Evolutionary conservation across 2,888 invertebrate genomes (phyloP).

Genomic region (Onchidella celtica): DNA sequence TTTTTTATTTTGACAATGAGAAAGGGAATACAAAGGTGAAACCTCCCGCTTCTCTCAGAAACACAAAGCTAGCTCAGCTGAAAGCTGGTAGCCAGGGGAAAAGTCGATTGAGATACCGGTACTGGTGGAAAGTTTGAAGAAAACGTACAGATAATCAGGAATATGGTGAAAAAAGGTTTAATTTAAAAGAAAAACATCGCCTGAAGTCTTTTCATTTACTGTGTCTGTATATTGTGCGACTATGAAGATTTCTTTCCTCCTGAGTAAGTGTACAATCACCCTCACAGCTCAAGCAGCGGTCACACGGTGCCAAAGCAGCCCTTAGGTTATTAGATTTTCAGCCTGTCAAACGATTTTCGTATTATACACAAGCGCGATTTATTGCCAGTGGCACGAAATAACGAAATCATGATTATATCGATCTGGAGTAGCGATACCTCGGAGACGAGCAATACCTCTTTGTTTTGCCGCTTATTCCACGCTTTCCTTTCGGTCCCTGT

Average conservation of each 20-base stretch:
- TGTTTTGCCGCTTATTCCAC: too few species aligned
- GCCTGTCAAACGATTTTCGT: conserved; percentile 23
- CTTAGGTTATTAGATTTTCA: conserved; percentile 3
- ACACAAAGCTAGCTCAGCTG: too few species aligned
- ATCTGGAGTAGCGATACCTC: background rate
- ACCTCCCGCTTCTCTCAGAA: too few species aligned
- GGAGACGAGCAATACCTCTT: background rate
- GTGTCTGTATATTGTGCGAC: background rate
- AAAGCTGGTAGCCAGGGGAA: too few species aligned
- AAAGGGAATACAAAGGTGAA: too few species aligned
- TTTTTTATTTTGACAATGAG: too few species aligned
- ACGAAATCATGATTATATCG: background rate
- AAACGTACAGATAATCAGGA: too few species aligned
- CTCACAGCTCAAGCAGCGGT: background rate
- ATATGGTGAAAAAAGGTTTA: too few species aligned
- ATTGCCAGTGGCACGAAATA: conserved; percentile 19
- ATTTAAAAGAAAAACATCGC: too few species aligned
- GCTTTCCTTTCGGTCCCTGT: too few species aligned
- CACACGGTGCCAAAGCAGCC: background rate
- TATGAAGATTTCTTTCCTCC: background rate
- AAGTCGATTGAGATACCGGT: too few species aligned
- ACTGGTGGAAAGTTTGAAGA: too few species aligned
- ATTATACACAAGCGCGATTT: conserved; percentile 18
- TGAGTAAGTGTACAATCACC: background rate
- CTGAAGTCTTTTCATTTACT: background rate